A percentile compares a stretch with the other conserved stretches of the same genome.
These are phyloP conservation scores for Anthonomus grandis DNA, from an alignment of 1,140 invertebrate species.

Conservation along the genomic window DNA sequence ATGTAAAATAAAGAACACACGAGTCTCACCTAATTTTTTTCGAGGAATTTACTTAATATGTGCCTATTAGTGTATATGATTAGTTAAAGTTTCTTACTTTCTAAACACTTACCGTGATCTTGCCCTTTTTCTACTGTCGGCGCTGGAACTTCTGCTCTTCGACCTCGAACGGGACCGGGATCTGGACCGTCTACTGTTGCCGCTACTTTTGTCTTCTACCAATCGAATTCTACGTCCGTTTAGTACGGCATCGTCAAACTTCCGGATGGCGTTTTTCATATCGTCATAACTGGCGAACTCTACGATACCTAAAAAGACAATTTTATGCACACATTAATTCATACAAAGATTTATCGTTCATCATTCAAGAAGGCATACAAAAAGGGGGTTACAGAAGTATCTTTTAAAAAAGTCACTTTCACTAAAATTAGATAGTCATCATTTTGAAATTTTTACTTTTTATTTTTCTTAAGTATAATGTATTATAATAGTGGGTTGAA, in stretches of 20 bases:
- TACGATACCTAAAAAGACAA: constrained; percentile 58
- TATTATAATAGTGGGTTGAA: too few species aligned
- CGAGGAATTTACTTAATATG: too few species aligned
- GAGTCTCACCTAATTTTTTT: too few species aligned
- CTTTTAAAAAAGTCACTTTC: too few species aligned
- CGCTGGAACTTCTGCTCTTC: constrained; percentile 18
- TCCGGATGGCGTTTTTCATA: constrained; percentile 91
- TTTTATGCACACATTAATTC: background rate
- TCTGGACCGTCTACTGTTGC: background rate
- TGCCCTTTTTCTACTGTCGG: constrained; percentile 16
- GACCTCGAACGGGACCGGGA: constrained; percentile 8
- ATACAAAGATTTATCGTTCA: background rate
- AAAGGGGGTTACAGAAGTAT: too few species aligned
- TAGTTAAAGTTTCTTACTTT: background rate
- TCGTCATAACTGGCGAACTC: constrained; percentile 87
- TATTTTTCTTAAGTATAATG: too few species aligned
- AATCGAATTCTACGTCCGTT: constrained; percentile 21
- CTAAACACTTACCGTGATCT: constrained; percentile 12
- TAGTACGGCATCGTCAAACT: constrained; percentile 65
- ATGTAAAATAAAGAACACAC: too few species aligned
- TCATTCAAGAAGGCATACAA: background rate
- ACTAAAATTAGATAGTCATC: too few species aligned
- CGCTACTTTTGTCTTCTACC: constrained; percentile 20
- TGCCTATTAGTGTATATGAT: too few species aligned
- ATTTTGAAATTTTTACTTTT: too few species aligned